Percentiles rank a stretch among this genome's conserved stretches.
These are phyloP conservation scores for Sericinus montela DNA, from an alignment of 2,888 invertebrate genomes.

Conservation along the genomic window DNA sequence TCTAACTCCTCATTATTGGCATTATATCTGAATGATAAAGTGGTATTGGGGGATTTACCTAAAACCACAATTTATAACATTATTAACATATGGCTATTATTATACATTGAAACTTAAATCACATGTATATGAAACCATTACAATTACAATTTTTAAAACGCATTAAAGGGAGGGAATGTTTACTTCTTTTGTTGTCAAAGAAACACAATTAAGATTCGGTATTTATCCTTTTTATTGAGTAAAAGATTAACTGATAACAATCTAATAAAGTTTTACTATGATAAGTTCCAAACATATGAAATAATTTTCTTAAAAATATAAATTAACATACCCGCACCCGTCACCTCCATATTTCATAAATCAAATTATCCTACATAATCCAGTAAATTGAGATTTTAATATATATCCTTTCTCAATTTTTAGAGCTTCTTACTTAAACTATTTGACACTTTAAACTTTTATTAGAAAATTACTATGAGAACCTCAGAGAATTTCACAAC, in stretches of 20 bases:
- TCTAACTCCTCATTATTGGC: conserved; percentile 88
- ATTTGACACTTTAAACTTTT: too few species aligned
- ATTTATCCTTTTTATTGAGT: too few species aligned
- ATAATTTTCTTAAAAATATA: conserved; percentile 10
- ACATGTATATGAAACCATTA: too few species aligned
- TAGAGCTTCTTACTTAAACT: not conserved
- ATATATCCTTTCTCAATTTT: not conserved
- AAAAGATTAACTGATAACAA: too few species aligned
- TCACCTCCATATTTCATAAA: conserved; percentile 54
- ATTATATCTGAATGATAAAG: conserved; percentile 84
- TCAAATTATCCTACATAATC: conserved; percentile 20
- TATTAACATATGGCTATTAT: not conserved
- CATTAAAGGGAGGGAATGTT: conserved; percentile 25
- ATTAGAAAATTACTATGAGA: too few species aligned
- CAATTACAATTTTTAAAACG: not conserved
- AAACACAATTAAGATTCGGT: conserved; percentile 29
- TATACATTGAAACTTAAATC: too few species aligned
- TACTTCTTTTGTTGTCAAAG: conserved; percentile 55
- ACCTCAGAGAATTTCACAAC: too few species aligned
- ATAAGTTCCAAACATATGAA: conserved; percentile 19
- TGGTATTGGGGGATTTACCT: conserved; percentile 70
- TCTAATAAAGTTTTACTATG: too few species aligned
- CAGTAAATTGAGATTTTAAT: conserved; percentile 4
- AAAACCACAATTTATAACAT: conserved; percentile 27
- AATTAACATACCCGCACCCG: conserved; percentile 55